These are phyloP conservation scores for Rugalucina vietnamica DNA, from an alignment of 2,888 invertebrate genomes.

Conservation along the genomic window DNA sequence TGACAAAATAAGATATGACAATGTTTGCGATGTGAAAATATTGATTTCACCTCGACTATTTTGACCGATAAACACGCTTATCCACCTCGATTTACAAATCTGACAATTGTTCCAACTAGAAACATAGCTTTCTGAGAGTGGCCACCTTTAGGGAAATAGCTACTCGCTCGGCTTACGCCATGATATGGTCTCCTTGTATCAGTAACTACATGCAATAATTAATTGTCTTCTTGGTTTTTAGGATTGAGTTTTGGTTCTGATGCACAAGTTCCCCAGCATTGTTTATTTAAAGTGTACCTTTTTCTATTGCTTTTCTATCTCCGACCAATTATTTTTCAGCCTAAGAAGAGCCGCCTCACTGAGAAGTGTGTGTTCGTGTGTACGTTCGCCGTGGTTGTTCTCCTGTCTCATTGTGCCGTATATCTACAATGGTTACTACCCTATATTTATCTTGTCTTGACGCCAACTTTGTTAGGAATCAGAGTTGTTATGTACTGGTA, in stretches of 20 bases:
- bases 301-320: neutral
- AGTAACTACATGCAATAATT: too few relatives aligned
- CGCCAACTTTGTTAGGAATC: conserved; percentile 72
- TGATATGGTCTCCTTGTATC: too few relatives aligned
- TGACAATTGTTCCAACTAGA: too few relatives aligned
- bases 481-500: conserved; percentile 77
- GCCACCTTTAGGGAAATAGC: too few relatives aligned
- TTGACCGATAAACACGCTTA: too few relatives aligned
- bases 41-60: too few relatives aligned
- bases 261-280: neutral
- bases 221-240: neutral
- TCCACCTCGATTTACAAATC: too few relatives aligned
- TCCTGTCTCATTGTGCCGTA: conserved; percentile 68
- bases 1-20: too few relatives aligned
- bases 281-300: too few relatives aligned
- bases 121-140: too few relatives aligned
- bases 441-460: conserved; percentile 73
- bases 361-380: conserved; percentile 75
- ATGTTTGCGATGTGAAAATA: too few relatives aligned
- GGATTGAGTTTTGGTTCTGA: neutral
- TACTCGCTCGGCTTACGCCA: too few relatives aligned
- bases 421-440: conserved; percentile 76
- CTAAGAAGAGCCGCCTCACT: conserved; percentile 62
- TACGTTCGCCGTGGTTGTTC: conserved; percentile 66
- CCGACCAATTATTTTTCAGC: conserved; percentile 51